Evolutionary conservation across 2,113 vertebrate species (phyloP), one percentile per base, ranked within the genome.

Genomic region (Pristiophorus japonicus): DNA sequence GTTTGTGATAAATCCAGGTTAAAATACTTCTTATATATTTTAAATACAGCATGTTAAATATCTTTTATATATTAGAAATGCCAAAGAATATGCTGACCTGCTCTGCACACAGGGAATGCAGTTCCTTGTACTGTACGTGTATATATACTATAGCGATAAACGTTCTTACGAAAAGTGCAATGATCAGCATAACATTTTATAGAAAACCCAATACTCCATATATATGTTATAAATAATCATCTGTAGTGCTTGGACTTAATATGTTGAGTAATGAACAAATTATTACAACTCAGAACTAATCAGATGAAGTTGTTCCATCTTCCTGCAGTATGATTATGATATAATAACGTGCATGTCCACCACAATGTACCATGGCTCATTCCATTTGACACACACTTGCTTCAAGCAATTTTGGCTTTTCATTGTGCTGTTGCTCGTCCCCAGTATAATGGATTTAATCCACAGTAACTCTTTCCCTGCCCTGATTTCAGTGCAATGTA

Each of bases 381-480:
- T 94, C 93, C 65, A 94, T 73, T 70, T 70, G 38, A 51, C 51
- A 94, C 24, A 70, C 93, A 94, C 65, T 94, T 45, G 92, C 92
- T 94, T 94, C 65, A 24, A 94, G 93, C 42, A 73, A 59, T 94
- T 34, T 70, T 45, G 93, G 45, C 51, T 94, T 51, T 70, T 38
- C 91, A 94, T 45, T 14, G 8, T 63, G 45, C 30, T n/a, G 42
- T 51, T 94, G 66, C 93, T 70, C 51, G 22, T 65, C 18, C 59
- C 59, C n/a, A 38, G 88, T 14, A 51, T 51, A 12, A 22, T 14
- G 22, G 34, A 51, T 16, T 27, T 34, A 67, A 94, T 73, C 93
- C 0, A 70, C n/a, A 94, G 20, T 70, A 67, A 51, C 65, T 51
- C 45, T 73, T 94, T 94, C 93, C 66, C 63, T 70, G 45, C 93